phyloP scores from a whole-genome alignment of 1,140 invertebrate species.

The Trichonephila inaurata region DNA sequence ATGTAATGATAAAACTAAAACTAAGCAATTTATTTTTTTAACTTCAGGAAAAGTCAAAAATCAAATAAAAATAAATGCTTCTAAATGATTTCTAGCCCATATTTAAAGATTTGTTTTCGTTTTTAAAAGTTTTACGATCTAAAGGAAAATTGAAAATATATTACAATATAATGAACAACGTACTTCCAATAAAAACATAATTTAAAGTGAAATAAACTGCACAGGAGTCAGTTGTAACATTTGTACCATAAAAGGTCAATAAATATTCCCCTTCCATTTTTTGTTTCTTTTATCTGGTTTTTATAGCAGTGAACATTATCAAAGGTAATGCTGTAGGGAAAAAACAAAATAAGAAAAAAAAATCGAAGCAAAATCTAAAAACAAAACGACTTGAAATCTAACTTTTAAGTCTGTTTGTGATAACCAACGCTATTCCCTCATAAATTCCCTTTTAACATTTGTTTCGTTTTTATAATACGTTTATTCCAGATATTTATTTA shows the following conservation, averaged over 20 bases:
- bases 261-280: constrained; percentile 41
- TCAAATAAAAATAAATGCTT: background rate
- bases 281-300: constrained; percentile 29
- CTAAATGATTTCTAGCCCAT: constrained; percentile 54
- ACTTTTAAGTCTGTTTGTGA: constrained; percentile 63
- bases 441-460: constrained; percentile 13
- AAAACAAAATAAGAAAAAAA: background rate
- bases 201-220: background rate
- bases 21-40: background rate
- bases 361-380: background rate
- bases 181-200: background rate
- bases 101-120: constrained; percentile 46
- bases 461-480: background rate
- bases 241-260: constrained; percentile 63
- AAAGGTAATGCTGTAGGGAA: background rate
- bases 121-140: constrained; percentile 65
- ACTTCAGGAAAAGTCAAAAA: background rate
- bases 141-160: constrained; percentile 70
- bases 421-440: constrained; percentile 12
- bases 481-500: constrained; percentile 20
- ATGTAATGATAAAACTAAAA: background rate
- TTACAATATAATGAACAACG: constrained; percentile 63
- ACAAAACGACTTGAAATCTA: constrained; percentile 23
- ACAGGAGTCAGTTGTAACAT: background rate
- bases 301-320: constrained; percentile 60